Evolutionary conservation across 2,888 invertebrate species (phyloP).

Genomic region (Vannuccia rotundouncinata): DNA sequence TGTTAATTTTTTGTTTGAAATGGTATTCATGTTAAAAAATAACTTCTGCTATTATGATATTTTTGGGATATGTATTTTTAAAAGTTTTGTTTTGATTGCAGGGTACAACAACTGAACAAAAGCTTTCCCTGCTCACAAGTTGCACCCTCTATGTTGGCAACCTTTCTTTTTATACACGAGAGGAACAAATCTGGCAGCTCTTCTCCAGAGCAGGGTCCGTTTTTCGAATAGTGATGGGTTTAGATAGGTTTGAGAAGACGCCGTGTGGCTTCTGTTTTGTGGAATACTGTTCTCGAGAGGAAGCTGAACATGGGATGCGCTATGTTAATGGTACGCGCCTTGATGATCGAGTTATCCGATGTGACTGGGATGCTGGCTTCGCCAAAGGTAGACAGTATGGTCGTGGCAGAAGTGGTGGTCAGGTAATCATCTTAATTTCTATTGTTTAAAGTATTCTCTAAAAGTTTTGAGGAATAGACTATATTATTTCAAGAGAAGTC

Average conservation of each 20-base stretch:
- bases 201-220: constrained; percentile 93
- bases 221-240: constrained; percentile 83
- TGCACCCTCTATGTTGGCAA: constrained; percentile 89
- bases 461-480: too few species aligned
- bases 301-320: constrained; percentile 62
- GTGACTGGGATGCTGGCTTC: constrained; percentile 99
- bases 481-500: too few species aligned
- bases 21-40: too few species aligned
- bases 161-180: constrained; percentile 93
- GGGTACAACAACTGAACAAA: constrained; percentile 54
- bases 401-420: constrained; percentile 88
- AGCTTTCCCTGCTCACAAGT: constrained; percentile 45
- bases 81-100: constrained; percentile 44
- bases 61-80: too few species aligned
- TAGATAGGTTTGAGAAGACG: constrained; percentile 93
- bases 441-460: too few species aligned
- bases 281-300: constrained; percentile 66
- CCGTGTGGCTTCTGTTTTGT: constrained; percentile 99
- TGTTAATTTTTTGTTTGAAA: too few species aligned
- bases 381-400: constrained; percentile 96
- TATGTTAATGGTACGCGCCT: constrained; percentile 90
- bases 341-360: constrained; percentile 90
- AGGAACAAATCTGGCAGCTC: constrained; percentile 93
- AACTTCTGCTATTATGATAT: too few species aligned
- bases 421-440: too few species aligned